phyloP scores from a whole-genome alignment of 2,113 vertebrate genomes.

The Psilopsiagon aymara region DNA sequence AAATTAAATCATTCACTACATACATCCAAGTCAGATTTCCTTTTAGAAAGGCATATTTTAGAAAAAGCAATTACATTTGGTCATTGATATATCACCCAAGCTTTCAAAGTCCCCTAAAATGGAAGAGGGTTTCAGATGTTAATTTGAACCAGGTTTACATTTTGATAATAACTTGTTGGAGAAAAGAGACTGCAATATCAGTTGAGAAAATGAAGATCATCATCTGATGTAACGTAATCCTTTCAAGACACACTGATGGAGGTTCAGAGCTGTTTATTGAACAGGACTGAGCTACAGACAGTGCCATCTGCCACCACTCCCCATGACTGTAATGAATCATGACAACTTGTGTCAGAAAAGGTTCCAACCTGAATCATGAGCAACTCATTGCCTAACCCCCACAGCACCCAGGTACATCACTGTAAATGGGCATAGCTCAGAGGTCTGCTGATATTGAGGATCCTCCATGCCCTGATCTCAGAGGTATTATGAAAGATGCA shows the following conservation, averaged over 20 bases:
- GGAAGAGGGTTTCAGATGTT: not conserved
- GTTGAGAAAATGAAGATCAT: not conserved
- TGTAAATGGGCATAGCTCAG: accelerated
- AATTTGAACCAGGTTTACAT: not conserved
- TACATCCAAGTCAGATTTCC: slow-evolving; percentile 26
- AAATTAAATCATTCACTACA: slow-evolving; percentile 40
- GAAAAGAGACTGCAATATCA: not conserved
- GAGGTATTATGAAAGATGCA: not conserved
- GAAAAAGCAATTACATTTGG: slow-evolving; percentile 29
- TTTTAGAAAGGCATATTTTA: slow-evolving; percentile 28
- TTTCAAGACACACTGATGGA: accelerated
- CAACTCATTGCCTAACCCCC: not conserved
- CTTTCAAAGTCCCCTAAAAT: not conserved
- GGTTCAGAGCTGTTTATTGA: not conserved
- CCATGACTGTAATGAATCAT: accelerated
- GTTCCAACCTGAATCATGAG: not conserved
- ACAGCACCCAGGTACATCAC: accelerated
- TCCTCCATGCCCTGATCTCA: not conserved
- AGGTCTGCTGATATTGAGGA: not conserved
- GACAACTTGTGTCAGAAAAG: not conserved
- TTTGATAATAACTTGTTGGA: not conserved
- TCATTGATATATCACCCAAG: slow-evolving; percentile 33
- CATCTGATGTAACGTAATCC: not conserved
- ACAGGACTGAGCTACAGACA: not conserved
- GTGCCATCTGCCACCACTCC: not conserved